Percentiles rank a stretch among this genome's conserved stretches.
Conservation (phyloP, 2,113 vertebrate genomes). For the Hassar affinis region DNA sequence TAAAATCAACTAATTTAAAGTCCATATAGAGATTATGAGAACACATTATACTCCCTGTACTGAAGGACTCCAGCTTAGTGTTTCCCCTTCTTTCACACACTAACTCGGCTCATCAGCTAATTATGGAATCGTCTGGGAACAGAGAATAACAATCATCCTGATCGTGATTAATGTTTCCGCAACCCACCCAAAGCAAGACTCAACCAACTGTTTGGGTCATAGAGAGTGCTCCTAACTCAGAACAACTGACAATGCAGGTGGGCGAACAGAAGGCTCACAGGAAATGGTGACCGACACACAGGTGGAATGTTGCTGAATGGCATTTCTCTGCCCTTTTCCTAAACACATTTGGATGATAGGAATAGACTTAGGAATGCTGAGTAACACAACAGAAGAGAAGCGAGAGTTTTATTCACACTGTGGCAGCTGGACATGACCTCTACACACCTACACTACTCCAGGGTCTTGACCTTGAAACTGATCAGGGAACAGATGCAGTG, state of each 20-base stretch:
- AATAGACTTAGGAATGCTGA: constrained; percentile 54
- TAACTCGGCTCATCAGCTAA: neutral
- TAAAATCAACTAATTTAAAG: neutral
- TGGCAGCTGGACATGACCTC: constrained; percentile 26
- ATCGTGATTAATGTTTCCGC: constrained; percentile 5
- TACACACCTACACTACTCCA: neutral
- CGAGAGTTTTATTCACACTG: neutral
- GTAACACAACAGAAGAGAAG: constrained; percentile 57
- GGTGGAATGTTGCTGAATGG: constrained; percentile 35
- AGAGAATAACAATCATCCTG: constrained; percentile 1
- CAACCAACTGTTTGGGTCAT: constrained; percentile 5
- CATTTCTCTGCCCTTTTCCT: constrained; percentile 49
- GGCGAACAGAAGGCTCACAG: constrained; percentile 15
- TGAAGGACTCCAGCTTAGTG: neutral
- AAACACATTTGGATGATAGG: constrained; percentile 51
- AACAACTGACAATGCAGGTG: neutral
- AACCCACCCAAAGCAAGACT: neutral
- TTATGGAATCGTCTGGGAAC: neutral
- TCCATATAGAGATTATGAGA: neutral
- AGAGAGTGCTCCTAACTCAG: constrained; percentile 1
- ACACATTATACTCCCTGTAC: neutral
- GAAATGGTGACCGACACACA: neutral
- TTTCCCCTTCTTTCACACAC: neutral
- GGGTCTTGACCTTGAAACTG: constrained; percentile 37
- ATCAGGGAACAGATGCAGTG: constrained; percentile 39